Evolutionary conservation across 1,140 invertebrate genomes (phyloP), one percentile per base, ranked within the genome.

Genomic region (Himalopsyche phryganea): DNA sequence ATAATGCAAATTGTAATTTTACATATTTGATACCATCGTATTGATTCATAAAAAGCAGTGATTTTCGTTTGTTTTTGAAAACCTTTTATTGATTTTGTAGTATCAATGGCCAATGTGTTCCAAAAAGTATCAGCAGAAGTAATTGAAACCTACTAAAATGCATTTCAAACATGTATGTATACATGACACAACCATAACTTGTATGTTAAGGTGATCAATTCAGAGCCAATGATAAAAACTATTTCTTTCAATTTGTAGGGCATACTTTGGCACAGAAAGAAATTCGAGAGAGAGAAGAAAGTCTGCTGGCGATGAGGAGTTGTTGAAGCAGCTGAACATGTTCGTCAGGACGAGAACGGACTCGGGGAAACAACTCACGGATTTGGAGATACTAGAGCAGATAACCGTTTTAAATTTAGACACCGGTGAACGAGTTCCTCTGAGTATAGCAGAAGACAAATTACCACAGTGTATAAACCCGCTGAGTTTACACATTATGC

Each of bases 381-480:
- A 93, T 74, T 83, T 90, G 77, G 90, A 97, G 82, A 96, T 97
- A 62, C 75, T 97, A 47, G 91, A 95, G 70, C 89, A 93, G 81
- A 88, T 94, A 56, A 92, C 90, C 52, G 92, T 98, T 2, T 79
- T 93, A 63, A 97, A 98, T 76, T 77, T 97, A 61, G 94, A 98
- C 73, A 98, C 94, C 4, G 94, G 92, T 4, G 91, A 95, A 75
- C 80, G 87, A 61, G 85, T 95, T 54, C 91, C 92, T 28, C 78
- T 96, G 38, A 94, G 89, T 74, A 85, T 90, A 66, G 93, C 92
- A 0, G 92, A 95, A 71, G 90, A 94, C 68, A 91, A 92, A 70
- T 75, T 95, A 56, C 92, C 92, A 0, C 86, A 91, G 68, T 92
- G 92, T 71, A 89, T 95, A 66, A 92, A 93, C 72, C 94, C 94